Evolutionary conservation across 2,797 vertebrate genomes (phyloP).

Genomic region (Falco biarmicus): DNA sequence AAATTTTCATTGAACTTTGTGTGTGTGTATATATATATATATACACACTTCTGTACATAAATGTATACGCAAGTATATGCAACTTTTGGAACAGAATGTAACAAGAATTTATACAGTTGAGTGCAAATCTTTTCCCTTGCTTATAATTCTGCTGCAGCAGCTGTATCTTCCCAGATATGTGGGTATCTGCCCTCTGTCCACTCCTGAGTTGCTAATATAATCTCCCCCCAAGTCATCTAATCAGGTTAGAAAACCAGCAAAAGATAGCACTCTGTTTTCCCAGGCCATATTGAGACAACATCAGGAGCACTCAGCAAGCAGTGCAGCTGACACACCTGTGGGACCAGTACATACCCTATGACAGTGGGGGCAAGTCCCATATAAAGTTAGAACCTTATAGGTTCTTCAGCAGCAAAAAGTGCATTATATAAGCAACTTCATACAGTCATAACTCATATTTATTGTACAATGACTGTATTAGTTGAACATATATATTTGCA

Average conservation of each 20-base stretch:
- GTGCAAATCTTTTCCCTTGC: background rate
- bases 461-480: background rate
- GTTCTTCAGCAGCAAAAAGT: background rate
- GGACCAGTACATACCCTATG: fast-evolving
- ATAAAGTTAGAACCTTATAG: background rate
- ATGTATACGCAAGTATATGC: fast-evolving
- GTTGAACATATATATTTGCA: background rate
- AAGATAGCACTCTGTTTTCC: background rate
- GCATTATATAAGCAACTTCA: background rate
- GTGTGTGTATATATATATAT: background rate
- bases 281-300: fast-evolving
- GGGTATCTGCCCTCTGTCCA: background rate
- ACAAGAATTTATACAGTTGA: background rate
- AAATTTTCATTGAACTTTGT: background rate
- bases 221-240: background rate
- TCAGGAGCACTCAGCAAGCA: fast-evolving
- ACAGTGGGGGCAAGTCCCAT: background rate
- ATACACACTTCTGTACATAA: fast-evolving
- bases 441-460: background rate
- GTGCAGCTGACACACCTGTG: background rate
- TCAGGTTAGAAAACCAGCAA: background rate
- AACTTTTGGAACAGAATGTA: background rate
- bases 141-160: background rate
- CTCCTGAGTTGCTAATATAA: background rate
- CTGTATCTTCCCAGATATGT: background rate